Evolutionary conservation across 2,888 invertebrate species (phyloP).

Genomic region (Erannis defoliaria): DNA sequence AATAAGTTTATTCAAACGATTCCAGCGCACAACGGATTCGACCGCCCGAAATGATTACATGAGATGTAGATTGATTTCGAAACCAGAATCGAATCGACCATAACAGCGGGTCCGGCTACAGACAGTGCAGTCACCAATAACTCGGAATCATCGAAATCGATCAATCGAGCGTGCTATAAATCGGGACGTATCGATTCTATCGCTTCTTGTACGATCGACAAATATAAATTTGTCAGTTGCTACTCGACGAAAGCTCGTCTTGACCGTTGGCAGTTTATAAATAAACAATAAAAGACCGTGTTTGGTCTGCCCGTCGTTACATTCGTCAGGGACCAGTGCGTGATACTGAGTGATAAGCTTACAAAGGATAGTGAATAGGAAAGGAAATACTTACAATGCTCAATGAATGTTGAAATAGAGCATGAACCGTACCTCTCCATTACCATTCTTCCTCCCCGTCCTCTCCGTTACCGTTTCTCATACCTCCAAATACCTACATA

Average conservation of each 20-base stretch:
- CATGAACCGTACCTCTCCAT: neutral
- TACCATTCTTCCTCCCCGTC: too few species aligned
- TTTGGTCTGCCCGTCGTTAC: conserved; percentile 74
- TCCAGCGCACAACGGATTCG: conserved; percentile 25
- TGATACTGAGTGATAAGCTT: conserved; percentile 68
- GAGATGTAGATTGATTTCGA: conserved; percentile 42
- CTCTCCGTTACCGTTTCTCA: neutral
- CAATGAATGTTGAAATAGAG: conserved; percentile 21
- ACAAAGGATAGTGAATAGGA: conserved; percentile 35
- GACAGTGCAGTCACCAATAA: conserved; percentile 65
- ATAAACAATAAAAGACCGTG: conserved; percentile 83
- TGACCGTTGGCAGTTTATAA: conserved; percentile 74
- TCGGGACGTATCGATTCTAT: conserved; percentile 81
- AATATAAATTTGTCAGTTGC: conserved; percentile 85
- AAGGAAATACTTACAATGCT: conserved; percentile 57
- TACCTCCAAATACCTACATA: neutral
- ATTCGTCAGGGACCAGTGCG: conserved; percentile 70
- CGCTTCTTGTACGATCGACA: conserved; percentile 78
- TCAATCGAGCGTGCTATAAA: conserved; percentile 80
- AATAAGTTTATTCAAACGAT: conserved; percentile 36
- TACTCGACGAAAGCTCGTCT: conserved; percentile 72
- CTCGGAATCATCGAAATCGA: conserved; percentile 79
- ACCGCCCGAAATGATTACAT: conserved; percentile 36
- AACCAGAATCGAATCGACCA: conserved; percentile 38
- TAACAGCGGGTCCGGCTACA: conserved; percentile 32